These are phyloP conservation scores for Spheniscus mendiculus DNA, from an alignment of 2,113 vertebrate genomes.

Conservation along the genomic window DNA sequence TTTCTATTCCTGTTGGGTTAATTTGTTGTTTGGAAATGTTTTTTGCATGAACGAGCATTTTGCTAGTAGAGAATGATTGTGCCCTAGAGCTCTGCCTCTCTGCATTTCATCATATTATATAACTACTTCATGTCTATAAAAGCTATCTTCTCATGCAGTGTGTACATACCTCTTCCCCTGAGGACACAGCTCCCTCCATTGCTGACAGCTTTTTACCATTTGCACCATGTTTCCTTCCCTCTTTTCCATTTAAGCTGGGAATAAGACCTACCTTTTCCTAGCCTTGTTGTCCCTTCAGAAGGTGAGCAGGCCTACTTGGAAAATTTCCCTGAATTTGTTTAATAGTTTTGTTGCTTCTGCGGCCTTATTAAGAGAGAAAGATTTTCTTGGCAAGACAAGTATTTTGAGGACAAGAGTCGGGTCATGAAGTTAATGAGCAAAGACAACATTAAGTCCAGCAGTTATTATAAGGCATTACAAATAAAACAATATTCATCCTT, in stretches of 20 bases:
- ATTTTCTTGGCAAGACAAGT: neutral
- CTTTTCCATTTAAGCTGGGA: neutral
- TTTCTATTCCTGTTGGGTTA: conserved; percentile 17
- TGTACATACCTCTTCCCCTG: neutral
- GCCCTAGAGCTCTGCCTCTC: conserved; percentile 50
- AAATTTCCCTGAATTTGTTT: neutral
- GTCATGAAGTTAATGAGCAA: neutral
- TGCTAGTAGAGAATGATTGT: conserved; percentile 41
- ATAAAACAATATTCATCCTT: neutral
- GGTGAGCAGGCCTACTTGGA: neutral
- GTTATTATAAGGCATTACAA: neutral
- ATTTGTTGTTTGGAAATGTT: conserved; percentile 16
- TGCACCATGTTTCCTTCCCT: neutral
- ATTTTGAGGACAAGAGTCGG: neutral
- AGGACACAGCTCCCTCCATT: neutral
- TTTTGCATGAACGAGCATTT: conserved; percentile 31
- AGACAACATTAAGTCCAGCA: neutral
- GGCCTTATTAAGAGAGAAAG: neutral
- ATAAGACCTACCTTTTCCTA: neutral
- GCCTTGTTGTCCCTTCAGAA: neutral
- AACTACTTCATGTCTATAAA: conserved; percentile 24
- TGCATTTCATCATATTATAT: conserved; percentile 56
- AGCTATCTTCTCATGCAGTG: neutral
- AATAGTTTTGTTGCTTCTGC: neutral
- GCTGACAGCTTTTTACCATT: neutral